A percentile compares a stretch with the other conserved stretches of the same genome.
Evolutionary conservation across 2,888 invertebrate genomes (phyloP).

Genomic region (Tricholauxania praeusta): DNA sequence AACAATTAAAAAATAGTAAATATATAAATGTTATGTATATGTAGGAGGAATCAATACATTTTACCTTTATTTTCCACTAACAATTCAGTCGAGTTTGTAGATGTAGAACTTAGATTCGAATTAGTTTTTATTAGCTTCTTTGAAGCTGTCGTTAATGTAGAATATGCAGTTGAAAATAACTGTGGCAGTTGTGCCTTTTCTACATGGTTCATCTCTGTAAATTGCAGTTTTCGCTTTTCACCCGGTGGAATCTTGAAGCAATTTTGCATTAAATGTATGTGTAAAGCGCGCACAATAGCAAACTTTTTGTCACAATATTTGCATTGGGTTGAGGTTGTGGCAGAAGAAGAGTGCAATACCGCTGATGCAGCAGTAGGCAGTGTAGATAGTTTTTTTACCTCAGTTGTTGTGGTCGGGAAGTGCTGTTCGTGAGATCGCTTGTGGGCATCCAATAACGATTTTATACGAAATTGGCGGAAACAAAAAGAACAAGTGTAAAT

Average conservation of each 20-base stretch:
- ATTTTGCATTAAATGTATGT: constrained; percentile 62
- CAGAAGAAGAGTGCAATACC: neutral
- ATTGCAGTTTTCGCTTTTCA: constrained; percentile 60
- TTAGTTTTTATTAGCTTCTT: constrained; percentile 27
- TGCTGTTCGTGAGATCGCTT: constrained; percentile 54
- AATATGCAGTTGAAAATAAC: constrained; percentile 34
- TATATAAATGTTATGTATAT: too few species aligned
- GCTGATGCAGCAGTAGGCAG: neutral
- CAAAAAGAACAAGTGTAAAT: constrained; percentile 53
- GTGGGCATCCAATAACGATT: constrained; percentile 56
- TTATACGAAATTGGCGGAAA: constrained; percentile 51
- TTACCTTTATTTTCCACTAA: constrained; percentile 45
- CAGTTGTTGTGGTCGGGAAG: neutral
- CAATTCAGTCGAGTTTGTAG: constrained; percentile 40
- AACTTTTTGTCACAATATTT: constrained; percentile 64
- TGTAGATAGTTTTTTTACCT: constrained; percentile 37
- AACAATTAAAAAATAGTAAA: neutral
- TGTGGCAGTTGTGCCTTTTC: constrained; percentile 58
- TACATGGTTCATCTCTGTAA: constrained; percentile 59
- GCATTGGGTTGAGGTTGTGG: constrained; percentile 50
- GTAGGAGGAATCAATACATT: neutral
- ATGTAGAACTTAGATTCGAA: constrained; percentile 32
- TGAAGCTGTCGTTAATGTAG: neutral
- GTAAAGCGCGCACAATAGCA: constrained; percentile 58
- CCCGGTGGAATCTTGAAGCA: constrained; percentile 63